These are phyloP conservation scores for Lepidurus apus DNA, from an alignment of 1,140 invertebrate genomes.

Conservation along the genomic window DNA sequence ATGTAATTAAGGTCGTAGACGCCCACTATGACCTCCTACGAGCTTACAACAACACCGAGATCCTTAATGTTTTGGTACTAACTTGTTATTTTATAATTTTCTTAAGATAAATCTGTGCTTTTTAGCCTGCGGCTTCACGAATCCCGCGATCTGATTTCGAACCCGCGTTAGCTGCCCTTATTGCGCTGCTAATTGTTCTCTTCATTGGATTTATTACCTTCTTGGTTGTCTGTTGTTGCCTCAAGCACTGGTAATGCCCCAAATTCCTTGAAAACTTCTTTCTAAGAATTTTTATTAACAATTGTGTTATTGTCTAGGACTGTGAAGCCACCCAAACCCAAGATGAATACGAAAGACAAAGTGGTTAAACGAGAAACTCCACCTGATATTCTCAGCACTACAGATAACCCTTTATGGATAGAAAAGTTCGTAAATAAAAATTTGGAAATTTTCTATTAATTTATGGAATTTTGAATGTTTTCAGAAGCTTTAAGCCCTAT, in stretches of 20 bases:
- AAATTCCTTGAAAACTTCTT: constrained; percentile 32
- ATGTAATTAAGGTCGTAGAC: constrained; percentile 77
- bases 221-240: constrained; percentile 78
- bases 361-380: constrained; percentile 75
- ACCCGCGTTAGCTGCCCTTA: constrained; percentile 73
- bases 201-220: constrained; percentile 81
- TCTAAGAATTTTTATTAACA: background rate
- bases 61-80: constrained; percentile 69
- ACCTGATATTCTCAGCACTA: constrained; percentile 70
- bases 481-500: constrained; percentile 76
- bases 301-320: constrained; percentile 50
- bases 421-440: constrained; percentile 62
- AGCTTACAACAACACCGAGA: constrained; percentile 67
- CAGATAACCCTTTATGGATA: constrained; percentile 88
- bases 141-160: constrained; percentile 58
- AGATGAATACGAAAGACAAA: constrained; percentile 65
- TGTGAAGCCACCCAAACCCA: constrained; percentile 58
- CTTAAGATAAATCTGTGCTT: constrained; percentile 19
- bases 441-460: constrained; percentile 25
- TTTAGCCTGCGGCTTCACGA: constrained; percentile 23
- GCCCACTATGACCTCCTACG: constrained; percentile 76
- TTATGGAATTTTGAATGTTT: constrained; percentile 38
- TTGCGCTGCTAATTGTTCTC: constrained; percentile 76
- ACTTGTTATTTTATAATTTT: constrained; percentile 25
- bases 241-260: constrained; percentile 66